Evolutionary conservation across 2,113 vertebrate genomes (phyloP), one percentile per base, ranked within the genome.

Genomic region (Epinephelus moara): DNA sequence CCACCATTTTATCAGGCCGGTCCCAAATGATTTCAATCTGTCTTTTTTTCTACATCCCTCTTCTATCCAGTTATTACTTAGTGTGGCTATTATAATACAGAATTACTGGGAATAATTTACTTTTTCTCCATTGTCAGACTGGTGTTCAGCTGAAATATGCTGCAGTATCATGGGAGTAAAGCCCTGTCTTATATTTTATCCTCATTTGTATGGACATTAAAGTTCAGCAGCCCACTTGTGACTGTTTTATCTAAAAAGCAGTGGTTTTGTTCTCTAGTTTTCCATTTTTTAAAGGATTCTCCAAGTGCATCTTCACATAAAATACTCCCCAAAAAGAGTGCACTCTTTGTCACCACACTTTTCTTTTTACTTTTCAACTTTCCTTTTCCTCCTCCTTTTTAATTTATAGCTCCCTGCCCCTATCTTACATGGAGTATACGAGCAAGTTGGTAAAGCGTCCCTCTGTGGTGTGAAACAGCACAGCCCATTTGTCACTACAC

Each of bases 401-500:
- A 66, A 92, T 90, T 85, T 78, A 85, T 67, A 73, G 64, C 68
- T 37, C 17, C 4, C 47, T 8, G 9, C 25, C 56, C 21, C 64
- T 81, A 86, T 91, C 82, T 80, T 62, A 69, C 59, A 45, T 17
- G 9, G 23, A 55, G 60, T 49, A 56, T 79, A 88, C 64, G 45
- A 84, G 57, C 40, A 60, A 77, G 70, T 82, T 60, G 76, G 19
- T 81, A 82, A 82, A 84, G 72, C 62, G 70, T 74, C 56, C 75
- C 70, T 74, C 42, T 78, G 47, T 85, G n/a, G 67, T 73, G 40
- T 61, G 74, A 33, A 52, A 49, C 23, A 69, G 60, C 25, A 60
- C 61, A 12, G 57, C 86, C 88, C 90, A 89, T 95, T 94, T 90
- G 85, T 94, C 93, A 94, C 90, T 59, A 78, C 88, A 82, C 72